phyloP scores from a whole-genome alignment of 53 echinoderm and acorn worm species.

The Crossaster papposus region DNA sequence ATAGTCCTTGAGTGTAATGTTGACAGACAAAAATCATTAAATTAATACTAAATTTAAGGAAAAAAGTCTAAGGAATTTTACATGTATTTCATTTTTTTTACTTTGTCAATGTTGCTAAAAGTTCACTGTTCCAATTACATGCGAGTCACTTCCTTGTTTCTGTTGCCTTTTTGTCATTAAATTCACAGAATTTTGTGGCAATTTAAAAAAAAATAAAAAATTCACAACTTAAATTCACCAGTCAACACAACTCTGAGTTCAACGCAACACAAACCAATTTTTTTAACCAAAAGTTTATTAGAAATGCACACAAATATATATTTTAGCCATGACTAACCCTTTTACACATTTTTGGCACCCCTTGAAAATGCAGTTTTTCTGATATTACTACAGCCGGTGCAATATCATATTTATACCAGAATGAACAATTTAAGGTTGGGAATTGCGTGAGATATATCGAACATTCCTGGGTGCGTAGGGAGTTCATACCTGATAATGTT shows the following conservation, averaged over 20 bases:
- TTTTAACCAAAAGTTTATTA: not conserved
- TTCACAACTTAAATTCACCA: not conserved
- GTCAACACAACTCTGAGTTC: not conserved
- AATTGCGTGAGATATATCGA: constrained; percentile 18
- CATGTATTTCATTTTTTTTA: no score
- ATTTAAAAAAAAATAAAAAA: not conserved
- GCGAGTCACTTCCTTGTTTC: not conserved
- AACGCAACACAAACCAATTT: not conserved
- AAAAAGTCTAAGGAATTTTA: no score
- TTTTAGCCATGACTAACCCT: not conserved
- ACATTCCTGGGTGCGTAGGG: not conserved
- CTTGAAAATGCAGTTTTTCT: not conserved
- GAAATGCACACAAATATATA: not conserved
- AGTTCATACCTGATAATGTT: constrained; percentile 29
- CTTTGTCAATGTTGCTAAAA: no score
- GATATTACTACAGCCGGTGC: not conserved
- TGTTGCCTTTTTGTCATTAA: not conserved
- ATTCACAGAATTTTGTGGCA: not conserved
- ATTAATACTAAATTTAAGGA: no score
- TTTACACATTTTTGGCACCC: not conserved
- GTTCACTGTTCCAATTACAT: no score
- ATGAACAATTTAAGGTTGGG: constrained; percentile 40
- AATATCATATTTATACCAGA: constrained; percentile 38
- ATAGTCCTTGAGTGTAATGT: not conserved
- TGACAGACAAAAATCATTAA: no score